A percentile compares a stretch with the other conserved stretches of the same genome.
Evolutionary conservation across 2,113 vertebrate species (phyloP).

Genomic region (Callocephalon fimbriatum): DNA sequence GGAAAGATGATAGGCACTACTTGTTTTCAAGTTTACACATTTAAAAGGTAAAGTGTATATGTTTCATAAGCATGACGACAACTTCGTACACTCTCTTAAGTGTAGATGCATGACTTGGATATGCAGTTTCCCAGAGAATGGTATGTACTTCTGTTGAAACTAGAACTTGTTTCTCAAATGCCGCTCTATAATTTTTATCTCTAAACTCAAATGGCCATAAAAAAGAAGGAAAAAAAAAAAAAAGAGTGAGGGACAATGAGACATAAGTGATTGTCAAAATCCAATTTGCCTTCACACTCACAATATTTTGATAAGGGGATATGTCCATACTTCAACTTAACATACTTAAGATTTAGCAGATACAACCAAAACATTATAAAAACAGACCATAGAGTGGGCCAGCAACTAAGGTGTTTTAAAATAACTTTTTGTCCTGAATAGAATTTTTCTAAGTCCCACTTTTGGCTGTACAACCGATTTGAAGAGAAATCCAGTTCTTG

Average conservation of each 20-base stretch:
- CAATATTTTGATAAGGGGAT: conserved; percentile 54
- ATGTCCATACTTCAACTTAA: conserved; percentile 60
- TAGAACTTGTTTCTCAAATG: conserved; percentile 26
- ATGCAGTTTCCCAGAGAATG: conserved; percentile 5
- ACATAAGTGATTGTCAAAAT: conserved; percentile 30
- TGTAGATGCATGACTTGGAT: background rate
- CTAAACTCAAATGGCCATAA: background rate
- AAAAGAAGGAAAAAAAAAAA: background rate
- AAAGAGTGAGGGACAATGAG: background rate
- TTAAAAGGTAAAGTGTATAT: conserved; percentile 5
- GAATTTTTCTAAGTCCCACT: conserved; percentile 84
- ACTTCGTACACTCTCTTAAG: background rate
- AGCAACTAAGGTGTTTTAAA: conserved; percentile 92
- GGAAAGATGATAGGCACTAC: conserved; percentile 59
- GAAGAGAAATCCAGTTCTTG: conserved; percentile 82
- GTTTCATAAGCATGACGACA: background rate
- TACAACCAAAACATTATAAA: conserved; percentile 72
- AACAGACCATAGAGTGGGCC: conserved; percentile 83
- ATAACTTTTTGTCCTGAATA: conserved; percentile 87
- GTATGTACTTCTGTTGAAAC: background rate
- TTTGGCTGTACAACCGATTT: conserved; percentile 85
- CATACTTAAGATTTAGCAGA: conserved; percentile 45
- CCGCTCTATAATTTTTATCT: background rate
- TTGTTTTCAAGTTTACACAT: conserved; percentile 53
- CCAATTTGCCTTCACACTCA: conserved; percentile 35